A percentile compares a stretch with the other conserved stretches of the same genome.
These are phyloP conservation scores for Epizoanthus fatuus DNA, from an alignment of 92 coral and sea anemone genomes.

Conservation along the genomic window DNA sequence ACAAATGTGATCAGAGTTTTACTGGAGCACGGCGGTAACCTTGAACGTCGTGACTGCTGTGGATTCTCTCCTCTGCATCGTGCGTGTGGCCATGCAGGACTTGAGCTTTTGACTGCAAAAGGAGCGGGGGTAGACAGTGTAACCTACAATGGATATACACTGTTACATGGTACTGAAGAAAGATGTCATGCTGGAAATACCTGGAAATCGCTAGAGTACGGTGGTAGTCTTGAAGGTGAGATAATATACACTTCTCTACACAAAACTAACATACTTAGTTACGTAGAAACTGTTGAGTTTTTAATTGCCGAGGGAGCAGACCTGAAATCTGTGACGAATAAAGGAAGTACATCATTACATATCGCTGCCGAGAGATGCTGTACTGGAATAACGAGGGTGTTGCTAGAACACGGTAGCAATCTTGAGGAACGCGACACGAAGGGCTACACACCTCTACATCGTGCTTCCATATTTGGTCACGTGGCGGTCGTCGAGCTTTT, in stretches of 20 bases:
- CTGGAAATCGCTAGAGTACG: neutral
- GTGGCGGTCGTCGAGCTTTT: neutral
- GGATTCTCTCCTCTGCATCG: neutral
- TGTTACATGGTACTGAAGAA: neutral
- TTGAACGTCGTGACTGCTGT: neutral
- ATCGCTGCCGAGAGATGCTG: neutral
- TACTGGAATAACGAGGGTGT: neutral
- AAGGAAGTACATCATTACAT: too few relatives aligned
- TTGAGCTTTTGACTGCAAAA: neutral
- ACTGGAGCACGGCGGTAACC: neutral
- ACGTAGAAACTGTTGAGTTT: neutral
- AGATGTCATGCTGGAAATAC: neutral
- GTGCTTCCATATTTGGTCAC: neutral
- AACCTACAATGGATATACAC: neutral
- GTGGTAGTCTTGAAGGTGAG: neutral
- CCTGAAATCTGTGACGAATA: neutral
- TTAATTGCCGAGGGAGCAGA: neutral
- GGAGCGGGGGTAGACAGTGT: neutral
- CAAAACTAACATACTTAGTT: neutral
- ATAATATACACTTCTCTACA: neutral
- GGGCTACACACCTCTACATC: neutral
- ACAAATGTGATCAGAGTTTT: neutral
- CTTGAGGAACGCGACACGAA: neutral
- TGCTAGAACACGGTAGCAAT: neutral
- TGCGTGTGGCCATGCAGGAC: neutral